Conservation (phyloP, 2,888 invertebrate genomes). For the Pyrgus malvae region DNA sequence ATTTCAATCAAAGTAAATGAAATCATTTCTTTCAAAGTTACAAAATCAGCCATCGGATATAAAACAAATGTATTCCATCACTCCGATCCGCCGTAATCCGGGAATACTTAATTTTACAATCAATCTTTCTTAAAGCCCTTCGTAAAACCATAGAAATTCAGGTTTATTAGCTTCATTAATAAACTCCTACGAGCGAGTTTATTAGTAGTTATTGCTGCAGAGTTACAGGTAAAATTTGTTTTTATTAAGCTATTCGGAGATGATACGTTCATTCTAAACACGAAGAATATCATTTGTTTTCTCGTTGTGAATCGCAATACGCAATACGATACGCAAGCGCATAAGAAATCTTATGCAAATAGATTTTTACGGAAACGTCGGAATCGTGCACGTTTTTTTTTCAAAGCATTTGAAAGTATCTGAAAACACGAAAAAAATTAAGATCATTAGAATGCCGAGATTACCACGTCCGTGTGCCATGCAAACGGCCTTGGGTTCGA, state of each 20-base stretch:
- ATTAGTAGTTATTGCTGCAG: background rate
- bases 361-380: too few species aligned
- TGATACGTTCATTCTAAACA: too few species aligned
- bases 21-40: background rate
- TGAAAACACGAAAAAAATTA: too few species aligned
- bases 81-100: slow-evolving; percentile 5
- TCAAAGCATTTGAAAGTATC: too few species aligned
- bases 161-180: slow-evolving; percentile 1
- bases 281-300: too few species aligned
- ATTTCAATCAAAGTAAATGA: background rate
- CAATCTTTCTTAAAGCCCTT: slow-evolving; percentile 13
- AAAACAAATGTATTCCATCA: slow-evolving; percentile 12
- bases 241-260: background rate
- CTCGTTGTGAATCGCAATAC: too few species aligned
- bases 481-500: too few species aligned
- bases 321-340: too few species aligned
- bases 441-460: too few species aligned
- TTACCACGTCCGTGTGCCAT: too few species aligned
- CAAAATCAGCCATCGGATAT: background rate
- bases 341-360: too few species aligned
- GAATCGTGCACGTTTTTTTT: too few species aligned
- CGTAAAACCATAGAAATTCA: slow-evolving; percentile 7
- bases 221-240: background rate
- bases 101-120: slow-evolving; percentile 19
- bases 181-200: background rate